phyloP scores from a whole-genome alignment of 1,140 invertebrate species.

The Drosophila albomicans region DNA sequence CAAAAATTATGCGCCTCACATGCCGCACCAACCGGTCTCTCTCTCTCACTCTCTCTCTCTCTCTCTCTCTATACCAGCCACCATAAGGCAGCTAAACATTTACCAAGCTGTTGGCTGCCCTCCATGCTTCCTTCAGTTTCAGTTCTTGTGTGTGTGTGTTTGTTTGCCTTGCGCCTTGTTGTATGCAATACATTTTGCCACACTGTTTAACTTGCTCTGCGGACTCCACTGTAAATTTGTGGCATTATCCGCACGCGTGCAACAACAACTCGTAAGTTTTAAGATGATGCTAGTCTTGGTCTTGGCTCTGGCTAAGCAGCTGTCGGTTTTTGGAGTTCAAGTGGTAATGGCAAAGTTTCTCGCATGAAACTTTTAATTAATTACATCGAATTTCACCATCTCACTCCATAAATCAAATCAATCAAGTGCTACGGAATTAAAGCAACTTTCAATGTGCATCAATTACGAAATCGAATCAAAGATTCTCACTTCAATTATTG shows the following conservation, averaged over 20 bases:
- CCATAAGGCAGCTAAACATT: slow-evolving; percentile 69
- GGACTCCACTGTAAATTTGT: slow-evolving; percentile 26
- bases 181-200: slow-evolving; percentile 51
- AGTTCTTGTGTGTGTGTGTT: slow-evolving; percentile 12
- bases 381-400: slow-evolving; percentile 28
- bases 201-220: slow-evolving; percentile 50
- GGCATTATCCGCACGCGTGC: slow-evolving; percentile 40
- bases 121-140: slow-evolving; percentile 1
- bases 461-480: slow-evolving; percentile 10
- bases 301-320: background rate
- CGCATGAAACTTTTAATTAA: slow-evolving; percentile 73
- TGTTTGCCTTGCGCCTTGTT: slow-evolving; percentile 34
- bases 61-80: background rate
- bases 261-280: slow-evolving; percentile 27
- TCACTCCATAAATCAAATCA: slow-evolving; percentile 32
- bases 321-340: background rate
- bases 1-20: slow-evolving; percentile 74
- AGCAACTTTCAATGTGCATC: slow-evolving; percentile 17
- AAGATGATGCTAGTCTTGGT: background rate
- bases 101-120: slow-evolving; percentile 67
- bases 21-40: slow-evolving; percentile 22
- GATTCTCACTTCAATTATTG: background rate
- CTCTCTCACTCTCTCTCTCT: no score
- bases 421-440: slow-evolving; percentile 15
- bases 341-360: slow-evolving; percentile 31